Evolutionary conservation across 2,113 vertebrate species (phyloP).

Genomic region (Lucifuga dentata): DNA sequence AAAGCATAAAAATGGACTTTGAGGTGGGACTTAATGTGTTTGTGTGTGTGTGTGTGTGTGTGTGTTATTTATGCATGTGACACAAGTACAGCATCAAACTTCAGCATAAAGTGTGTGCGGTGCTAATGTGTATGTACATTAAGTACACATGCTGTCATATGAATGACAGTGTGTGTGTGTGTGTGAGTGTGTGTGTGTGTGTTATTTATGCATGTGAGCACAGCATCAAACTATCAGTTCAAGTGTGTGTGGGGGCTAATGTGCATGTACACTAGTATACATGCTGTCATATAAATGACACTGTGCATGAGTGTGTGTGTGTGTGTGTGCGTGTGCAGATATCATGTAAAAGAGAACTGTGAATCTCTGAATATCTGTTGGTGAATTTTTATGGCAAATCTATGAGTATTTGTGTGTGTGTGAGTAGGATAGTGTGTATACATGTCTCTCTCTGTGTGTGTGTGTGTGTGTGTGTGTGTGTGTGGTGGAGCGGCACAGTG

Average conservation of each 20-base stretch:
- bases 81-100: too few relatives aligned
- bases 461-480: neutral
- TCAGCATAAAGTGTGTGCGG: slow-evolving; percentile 50
- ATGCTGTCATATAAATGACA: too few relatives aligned
- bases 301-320: slow-evolving; percentile 1
- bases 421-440: slow-evolving; percentile 6
- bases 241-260: slow-evolving; percentile 42
- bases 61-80: too few relatives aligned
- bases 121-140: slow-evolving; percentile 1
- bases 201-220: neutral
- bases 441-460: neutral
- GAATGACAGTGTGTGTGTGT: neutral
- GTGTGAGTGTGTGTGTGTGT: slow-evolving; percentile 4
- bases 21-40: too few relatives aligned
- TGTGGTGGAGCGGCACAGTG: slow-evolving; percentile 42
- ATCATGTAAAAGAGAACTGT: slow-evolving; percentile 27
- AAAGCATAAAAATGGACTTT: too few relatives aligned
- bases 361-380: slow-evolving; percentile 40
- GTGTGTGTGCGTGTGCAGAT: neutral
- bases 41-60: too few relatives aligned
- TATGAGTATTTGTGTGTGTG: slow-evolving; percentile 1
- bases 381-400: slow-evolving; percentile 25
- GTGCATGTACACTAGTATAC: neutral
- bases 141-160: too few relatives aligned
- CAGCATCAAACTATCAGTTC: too few relatives aligned